Evolutionary conservation across 2,888 invertebrate species (phyloP), one percentile per base, ranked within the genome.

Genomic region (Trichogramma evanescens): DNA sequence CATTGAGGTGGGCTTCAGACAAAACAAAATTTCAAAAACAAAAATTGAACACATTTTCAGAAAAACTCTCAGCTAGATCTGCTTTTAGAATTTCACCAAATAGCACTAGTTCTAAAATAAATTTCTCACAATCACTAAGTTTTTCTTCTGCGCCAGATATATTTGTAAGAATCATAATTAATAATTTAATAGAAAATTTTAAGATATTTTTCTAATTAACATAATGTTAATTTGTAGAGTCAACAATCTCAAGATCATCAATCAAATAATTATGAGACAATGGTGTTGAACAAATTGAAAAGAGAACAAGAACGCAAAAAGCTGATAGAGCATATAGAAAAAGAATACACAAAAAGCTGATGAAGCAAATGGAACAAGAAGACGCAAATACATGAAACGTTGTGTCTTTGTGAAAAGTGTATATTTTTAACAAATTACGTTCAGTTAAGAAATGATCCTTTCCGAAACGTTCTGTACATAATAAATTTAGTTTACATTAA

Each of bases 281-380:
- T 90, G 26, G 92, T 93, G 3, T 78, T 94, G 67, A 85, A 85
- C 63, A 89, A 89, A 79, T 80, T 94, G 80, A 81, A 89, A 62
- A 90, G 91, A 80, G 93, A 92, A 4, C 90, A 93, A 71, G 93
- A 94, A 78, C 83, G 92, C 56, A 92, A 91, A 78, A 82, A 81
- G 63, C 71, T 89, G 65, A 87, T 89, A 69, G 86, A 86, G 69
- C 81, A 89, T 2, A 26, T 26, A 26, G 26, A 26, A 26, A 26
- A 26, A 26, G 3, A 26, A 26, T 26, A 26, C 26, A 2, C 26
- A 26, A 26, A 26, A 26, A 26, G 26, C 26, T 26, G 26, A 26
- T 26, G 3, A 2, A 26, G 26, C 26, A 26, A 80, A 86, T 89
- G 82, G 75, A 82, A 75, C 82, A 81, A 63, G 84, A 85, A 76